phyloP scores from a whole-genome alignment of 2,797 vertebrate genomes.

The Karalla daura region DNA sequence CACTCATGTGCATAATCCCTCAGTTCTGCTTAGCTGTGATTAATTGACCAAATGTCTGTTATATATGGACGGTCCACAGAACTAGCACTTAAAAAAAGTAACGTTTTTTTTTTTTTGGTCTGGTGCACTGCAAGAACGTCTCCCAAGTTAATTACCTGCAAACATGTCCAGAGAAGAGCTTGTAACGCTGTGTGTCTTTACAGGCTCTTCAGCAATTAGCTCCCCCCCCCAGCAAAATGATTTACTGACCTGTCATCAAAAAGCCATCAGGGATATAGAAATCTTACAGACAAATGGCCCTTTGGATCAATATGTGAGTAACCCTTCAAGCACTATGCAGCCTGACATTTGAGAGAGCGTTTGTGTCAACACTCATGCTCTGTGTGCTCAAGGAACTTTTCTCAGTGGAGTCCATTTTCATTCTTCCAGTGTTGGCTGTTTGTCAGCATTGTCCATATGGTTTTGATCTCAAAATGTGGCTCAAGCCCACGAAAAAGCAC shows the following conservation, averaged over 20 bases:
- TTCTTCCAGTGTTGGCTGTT: conserved; percentile 3
- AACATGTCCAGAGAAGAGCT: conserved; percentile 26
- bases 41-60: conserved; percentile 78
- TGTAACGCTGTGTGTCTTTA: conserved; percentile 46
- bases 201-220: conserved; percentile 61
- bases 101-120: conserved; percentile 18
- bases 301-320: conserved; percentile 73
- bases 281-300: conserved; percentile 67
- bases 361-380: conserved; percentile 24
- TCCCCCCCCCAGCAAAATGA: conserved; percentile 57
- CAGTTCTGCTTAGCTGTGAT: conserved; percentile 80
- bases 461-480: neutral
- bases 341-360: conserved; percentile 37
- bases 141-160: conserved; percentile 17
- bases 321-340: conserved; percentile 53
- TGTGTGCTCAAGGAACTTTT: conserved; percentile 15
- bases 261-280: conserved; percentile 64
- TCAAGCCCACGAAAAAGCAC: too few relatives aligned
- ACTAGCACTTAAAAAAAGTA: conserved; percentile 13
- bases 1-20: conserved; percentile 82
- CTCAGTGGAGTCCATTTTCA: conserved; percentile 18
- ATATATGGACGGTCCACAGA: conserved; percentile 56
- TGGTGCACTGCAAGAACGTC: conserved; percentile 11
- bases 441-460: neutral
- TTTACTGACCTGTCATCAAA: conserved; percentile 71